Evolutionary conservation across 2,888 invertebrate species (phyloP), one percentile per base, ranked within the genome.

Genomic region (Lissonota sp.): DNA sequence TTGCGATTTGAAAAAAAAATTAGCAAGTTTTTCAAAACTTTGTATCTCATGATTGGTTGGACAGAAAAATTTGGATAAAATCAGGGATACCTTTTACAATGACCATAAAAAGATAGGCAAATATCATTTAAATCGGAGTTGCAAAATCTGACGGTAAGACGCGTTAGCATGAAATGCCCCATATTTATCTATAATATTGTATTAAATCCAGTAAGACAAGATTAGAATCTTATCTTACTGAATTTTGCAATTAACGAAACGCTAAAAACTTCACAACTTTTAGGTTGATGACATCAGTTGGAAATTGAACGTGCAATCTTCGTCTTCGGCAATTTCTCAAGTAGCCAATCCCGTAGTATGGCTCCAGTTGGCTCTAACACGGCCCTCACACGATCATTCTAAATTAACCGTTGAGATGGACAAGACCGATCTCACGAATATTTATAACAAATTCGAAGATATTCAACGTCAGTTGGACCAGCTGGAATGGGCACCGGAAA

Each of bases 381-480:
- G 89, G 3, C 26, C 26, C 3, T 83, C 79, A 16, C 74, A 86
- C 60, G 71, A 83, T 72, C 82, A 81, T 10, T 84, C 89, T 6
- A 88, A 84, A 72, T 58, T 91, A 16, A 91, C 88, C 4, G 87
- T 91, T 1, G 89, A 92, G 80, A 88, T 92, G 82, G 85, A 91
- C 66, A 90, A 89, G 83, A 79, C 84, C 6, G 84, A 88, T 55
- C 85, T 92, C 4, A 84, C 81, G 40, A 84, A 89, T 37, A 76
- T 92, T 4, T 90, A 90, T 83, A 40, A 89, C 37, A 89, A 88
- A 81, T 85, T 92, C 67, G 90, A 91, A 74, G 87, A 88, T 70
- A 91, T 92, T 79, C 91, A 92, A 63, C 79, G 83, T 26, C 90
- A 92, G 60, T 83, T 92, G 12, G 92, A 92, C 85, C 76, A 87